Base-by-base conservation (phyloP, 2,113 vertebrate genomes). In the Argyrosomus japonicus region DNA sequence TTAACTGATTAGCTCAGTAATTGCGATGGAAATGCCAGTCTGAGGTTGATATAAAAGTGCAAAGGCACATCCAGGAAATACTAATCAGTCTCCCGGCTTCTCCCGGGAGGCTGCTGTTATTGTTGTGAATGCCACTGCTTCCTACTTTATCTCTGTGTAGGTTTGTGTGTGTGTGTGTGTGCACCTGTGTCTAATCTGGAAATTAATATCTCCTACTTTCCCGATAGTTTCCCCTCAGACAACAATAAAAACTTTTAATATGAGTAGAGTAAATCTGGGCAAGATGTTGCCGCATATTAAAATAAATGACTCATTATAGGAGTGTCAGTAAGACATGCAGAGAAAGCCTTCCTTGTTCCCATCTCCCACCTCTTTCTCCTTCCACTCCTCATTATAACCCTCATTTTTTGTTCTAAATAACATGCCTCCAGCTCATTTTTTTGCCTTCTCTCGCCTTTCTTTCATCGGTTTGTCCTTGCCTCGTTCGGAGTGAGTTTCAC, bases 1-100 rank as follows among this genome's bases (percentile, higher is more conserved):
- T 82, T 86, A 88, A 88, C 80, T 87, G 88, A 93, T 93, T 88
- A 85, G 83, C 80, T 83, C 51, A 15, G 83, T 87, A 82, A 91
- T 86, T 89, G 87, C 58, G 51, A 61, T 75, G 84, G 81, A 91
- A 91, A 91, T 85, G 85, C 77, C 83, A 87, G 68, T 77, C 67
- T 80, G 73, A 83, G 65, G 79, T 57, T 82, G 86, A 87, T 83
- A 83, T 76, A 84, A 88, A 87, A 91, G 81, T 83, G 87, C 68
- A 84, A 83, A 84, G 81, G 75, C 85, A 87, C 89, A 85, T 91
- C 57, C 74, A 86, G 82, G 85, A 93, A 92, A 91, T 91, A 88
- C 74, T 87, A 91, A 93, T 92, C 91, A 89, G 87, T 81, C 81
- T 83, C 74, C 68, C 6, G 64, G 58, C 70, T 79, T 86, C 57